Evolutionary conservation across 1,140 invertebrate species (phyloP).

Genomic region (Macrobrachium nipponense): DNA sequence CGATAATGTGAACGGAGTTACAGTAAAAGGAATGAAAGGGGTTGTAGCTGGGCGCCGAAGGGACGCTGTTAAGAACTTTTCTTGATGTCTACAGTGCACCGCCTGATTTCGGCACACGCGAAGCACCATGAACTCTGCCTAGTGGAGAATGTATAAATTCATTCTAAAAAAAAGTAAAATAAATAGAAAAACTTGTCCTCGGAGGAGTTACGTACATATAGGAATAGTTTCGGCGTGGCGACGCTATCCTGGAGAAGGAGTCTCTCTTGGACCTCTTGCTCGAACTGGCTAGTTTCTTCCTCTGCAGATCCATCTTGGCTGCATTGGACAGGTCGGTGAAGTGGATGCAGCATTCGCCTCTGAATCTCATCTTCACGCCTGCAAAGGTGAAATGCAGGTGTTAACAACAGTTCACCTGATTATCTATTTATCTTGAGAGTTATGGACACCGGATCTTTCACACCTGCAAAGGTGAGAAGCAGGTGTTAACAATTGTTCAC

Average conservation of each 20-base stretch:
- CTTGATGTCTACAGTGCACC: too few species aligned
- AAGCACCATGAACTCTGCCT: too few species aligned
- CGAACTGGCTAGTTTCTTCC: not conserved
- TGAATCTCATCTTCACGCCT: slow-evolving; percentile 62
- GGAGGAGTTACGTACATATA: too few species aligned
- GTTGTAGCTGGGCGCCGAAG: too few species aligned
- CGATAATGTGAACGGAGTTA: too few species aligned
- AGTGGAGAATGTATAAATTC: too few species aligned
- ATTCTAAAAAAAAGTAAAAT: too few species aligned
- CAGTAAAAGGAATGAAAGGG: too few species aligned
- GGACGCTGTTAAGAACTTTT: too few species aligned
- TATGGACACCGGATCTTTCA: not conserved
- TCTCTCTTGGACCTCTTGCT: not conserved
- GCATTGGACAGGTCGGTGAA: slow-evolving; percentile 49
- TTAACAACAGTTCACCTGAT: not conserved
- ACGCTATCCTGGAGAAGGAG: not conserved
- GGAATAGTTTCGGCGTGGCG: too few species aligned
- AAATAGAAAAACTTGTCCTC: not conserved
- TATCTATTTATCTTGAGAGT: not conserved
- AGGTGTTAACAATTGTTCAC: too few species aligned
- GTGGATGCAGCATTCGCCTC: slow-evolving; percentile 59
- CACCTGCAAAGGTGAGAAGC: not conserved
- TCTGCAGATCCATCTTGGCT: slow-evolving; percentile 24
- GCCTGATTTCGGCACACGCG: too few species aligned
- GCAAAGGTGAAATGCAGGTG: not conserved